A percentile compares a stretch with the other conserved stretches of the same genome.
Conservation (phyloP, 2,113 vertebrate genomes). For the Antigone vipio region DNA sequence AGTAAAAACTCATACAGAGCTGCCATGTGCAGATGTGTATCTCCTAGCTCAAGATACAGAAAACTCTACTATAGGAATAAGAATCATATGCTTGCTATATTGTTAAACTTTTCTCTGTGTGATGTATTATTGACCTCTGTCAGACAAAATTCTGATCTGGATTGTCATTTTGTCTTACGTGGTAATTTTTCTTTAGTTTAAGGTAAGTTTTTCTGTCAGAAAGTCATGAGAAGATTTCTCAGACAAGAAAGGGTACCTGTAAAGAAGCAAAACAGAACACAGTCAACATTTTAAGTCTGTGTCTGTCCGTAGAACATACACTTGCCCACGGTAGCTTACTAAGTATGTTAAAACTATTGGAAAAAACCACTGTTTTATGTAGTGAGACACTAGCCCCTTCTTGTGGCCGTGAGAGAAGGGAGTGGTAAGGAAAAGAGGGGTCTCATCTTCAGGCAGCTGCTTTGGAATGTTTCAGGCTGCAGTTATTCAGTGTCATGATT, state of each 20-base stretch:
- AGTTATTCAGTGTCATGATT: not conserved
- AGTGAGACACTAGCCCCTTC: accelerated
- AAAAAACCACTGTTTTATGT: not conserved
- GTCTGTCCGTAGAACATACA: accelerated
- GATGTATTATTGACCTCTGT: no score
- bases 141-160: not conserved
- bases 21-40: not conserved
- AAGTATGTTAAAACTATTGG: not conserved
- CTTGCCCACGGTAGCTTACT: not conserved
- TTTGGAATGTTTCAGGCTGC: not conserved
- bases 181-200: not conserved
- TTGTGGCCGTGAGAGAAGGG: not conserved
- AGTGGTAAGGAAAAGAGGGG: not conserved
- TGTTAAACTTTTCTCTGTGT: not conserved
- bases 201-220: not conserved
- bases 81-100: not conserved
- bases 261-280: not conserved
- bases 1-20: not conserved
- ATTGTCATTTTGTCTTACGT: not conserved
- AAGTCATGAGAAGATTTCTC: not conserved
- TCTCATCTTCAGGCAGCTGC: not conserved
- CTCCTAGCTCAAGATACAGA: not conserved
- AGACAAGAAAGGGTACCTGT: accelerated
- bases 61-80: not conserved
- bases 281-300: not conserved